A percentile compares a stretch with the other conserved stretches of the same genome.
These are phyloP conservation scores for Anarrhichthys ocellatus DNA, from an alignment of 2,113 vertebrate genomes.

Conservation along the genomic window DNA sequence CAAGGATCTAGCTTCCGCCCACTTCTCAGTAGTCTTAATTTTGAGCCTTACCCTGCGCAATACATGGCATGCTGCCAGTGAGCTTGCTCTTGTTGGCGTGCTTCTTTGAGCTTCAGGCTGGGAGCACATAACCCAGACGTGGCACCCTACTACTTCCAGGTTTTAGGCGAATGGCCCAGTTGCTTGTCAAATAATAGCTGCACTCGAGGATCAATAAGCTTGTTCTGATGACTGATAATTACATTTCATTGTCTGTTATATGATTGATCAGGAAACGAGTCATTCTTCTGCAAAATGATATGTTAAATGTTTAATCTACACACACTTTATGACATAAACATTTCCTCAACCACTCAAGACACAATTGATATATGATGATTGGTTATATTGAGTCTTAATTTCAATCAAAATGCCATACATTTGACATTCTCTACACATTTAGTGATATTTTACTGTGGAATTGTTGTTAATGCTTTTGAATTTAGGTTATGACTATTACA, in stretches of 20 bases:
- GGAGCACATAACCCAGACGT: constrained; percentile 38
- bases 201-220: not conserved
- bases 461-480: not conserved
- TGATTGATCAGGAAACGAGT: not conserved
- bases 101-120: constrained; percentile 38
- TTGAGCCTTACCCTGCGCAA: not conserved
- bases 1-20: not conserved
- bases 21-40: not conserved
- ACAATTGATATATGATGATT: not conserved
- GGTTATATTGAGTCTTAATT: not conserved
- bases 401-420: not conserved
- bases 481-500: not conserved
- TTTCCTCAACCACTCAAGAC: not conserved
- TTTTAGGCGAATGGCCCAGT: constrained; percentile 6
- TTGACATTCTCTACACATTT: not conserved
- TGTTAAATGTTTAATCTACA: not conserved
- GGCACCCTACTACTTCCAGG: constrained; percentile 35
- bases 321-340: not conserved
- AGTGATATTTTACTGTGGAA: not conserved
- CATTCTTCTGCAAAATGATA: not conserved
- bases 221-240: constrained; percentile 3
- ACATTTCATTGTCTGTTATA: not conserved
- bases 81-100: constrained; percentile 15
- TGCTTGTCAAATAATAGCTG: constrained; percentile 4
- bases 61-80: constrained; percentile 39